These are phyloP conservation scores for Ornithoptera alexandrae DNA, from an alignment of 2,888 invertebrate genomes.

Conservation along the genomic window DNA sequence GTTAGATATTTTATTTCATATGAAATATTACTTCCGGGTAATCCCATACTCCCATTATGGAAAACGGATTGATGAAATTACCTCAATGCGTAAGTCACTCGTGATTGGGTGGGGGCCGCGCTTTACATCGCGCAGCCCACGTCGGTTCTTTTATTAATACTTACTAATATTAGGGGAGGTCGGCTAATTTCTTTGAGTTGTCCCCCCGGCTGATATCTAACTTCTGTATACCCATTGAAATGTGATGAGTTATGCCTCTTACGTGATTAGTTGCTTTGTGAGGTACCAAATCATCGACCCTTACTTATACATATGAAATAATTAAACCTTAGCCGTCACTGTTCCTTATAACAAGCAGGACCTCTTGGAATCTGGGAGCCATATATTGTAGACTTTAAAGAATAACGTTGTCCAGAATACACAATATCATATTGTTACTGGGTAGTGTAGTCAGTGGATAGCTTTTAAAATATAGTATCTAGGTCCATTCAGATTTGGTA, in stretches of 20 bases:
- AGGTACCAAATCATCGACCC: too few relatives aligned
- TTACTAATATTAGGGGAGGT: constrained; percentile 51
- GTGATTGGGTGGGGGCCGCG: constrained; percentile 24
- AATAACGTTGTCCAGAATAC: too few relatives aligned
- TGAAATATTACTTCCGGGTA: constrained; percentile 3
- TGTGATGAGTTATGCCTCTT: constrained; percentile 30
- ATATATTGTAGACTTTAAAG: too few relatives aligned
- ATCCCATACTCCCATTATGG: constrained; percentile 15
- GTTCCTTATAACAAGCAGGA: too few relatives aligned
- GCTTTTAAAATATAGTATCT: too few relatives aligned
- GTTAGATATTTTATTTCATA: too few relatives aligned
- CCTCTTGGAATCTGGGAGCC: too few relatives aligned
- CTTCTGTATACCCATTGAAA: constrained; percentile 42
- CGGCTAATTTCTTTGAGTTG: constrained; percentile 51
- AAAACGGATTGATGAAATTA: constrained; percentile 28
- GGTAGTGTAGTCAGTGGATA: too few relatives aligned
- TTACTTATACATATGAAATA: too few relatives aligned
- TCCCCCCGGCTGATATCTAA: constrained; percentile 45
- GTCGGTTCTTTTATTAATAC: constrained; percentile 57
- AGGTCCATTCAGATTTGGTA: too few relatives aligned
- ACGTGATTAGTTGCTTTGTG: constrained; percentile 15
- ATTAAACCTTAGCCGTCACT: too few relatives aligned
- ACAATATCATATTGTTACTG: too few relatives aligned
- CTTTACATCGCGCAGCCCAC: constrained; percentile 38
- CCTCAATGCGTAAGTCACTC: constrained; percentile 27